Evolutionary conservation across 1,140 invertebrate genomes (phyloP), one percentile per base, ranked within the genome.

Genomic region (Habropoda laboriosa): DNA sequence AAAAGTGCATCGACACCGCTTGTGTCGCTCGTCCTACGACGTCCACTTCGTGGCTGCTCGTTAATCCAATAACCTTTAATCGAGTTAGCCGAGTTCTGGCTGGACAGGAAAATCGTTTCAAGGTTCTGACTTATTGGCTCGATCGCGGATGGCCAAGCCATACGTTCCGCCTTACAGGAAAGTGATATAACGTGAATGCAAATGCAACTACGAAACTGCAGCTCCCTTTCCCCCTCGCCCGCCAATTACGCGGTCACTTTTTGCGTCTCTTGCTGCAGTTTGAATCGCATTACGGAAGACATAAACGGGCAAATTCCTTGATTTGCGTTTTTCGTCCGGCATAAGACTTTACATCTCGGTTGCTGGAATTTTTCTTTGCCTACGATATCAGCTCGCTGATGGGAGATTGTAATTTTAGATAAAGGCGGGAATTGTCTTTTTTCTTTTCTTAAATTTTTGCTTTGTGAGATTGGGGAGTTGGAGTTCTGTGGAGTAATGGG

Each of bases 1-100:
- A 81, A 55, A 67, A 63, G 82, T 85, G 73, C 74, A 81, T 74
- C 73, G 79, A 81, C 79, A 86, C 47, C 21, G 35, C 70, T 32
- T 32, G 71, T 53, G 5, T 51, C 35, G 60, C 49, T 66, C 30
- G 16, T 81, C 57, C 55, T 72, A 55, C 57, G 51, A 64, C 51
- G n/a, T 75, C 8, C 27, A 3, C 47, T 81, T 79, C 58, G 51
- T 70, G 45, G 30, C 27, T 40, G 58, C 60, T 85, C 32, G 73
- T 85, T 85, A 86, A 86, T 86, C 51, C 80, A 82, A 86, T 85
- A 70, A 82, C 6, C 67, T 42, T 80, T 86, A 86, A 86, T 86
- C 67, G 67, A 86, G 51, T 86, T 86, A 82, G 55, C 45, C 60
- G 73, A 70, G 75, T 71, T 51, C 63, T 61, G 79, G 16, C 61